Evolutionary conservation across 2,888 invertebrate genomes (phyloP).

Genomic region (Trissoscelio sp.): DNA sequence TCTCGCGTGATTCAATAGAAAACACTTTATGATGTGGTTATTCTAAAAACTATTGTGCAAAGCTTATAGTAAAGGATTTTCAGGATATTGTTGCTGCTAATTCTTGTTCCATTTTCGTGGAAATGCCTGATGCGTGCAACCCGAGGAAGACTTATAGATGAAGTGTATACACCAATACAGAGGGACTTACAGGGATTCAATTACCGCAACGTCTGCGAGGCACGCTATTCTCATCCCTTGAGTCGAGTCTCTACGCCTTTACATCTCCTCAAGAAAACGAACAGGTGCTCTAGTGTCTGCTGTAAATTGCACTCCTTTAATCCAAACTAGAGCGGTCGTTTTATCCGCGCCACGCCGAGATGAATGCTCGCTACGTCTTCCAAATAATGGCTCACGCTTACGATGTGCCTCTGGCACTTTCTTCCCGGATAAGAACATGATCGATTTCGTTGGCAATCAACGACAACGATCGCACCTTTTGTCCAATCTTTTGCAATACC

Average conservation of each 20-base stretch:
- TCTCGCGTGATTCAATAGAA: slow-evolving; percentile 1
- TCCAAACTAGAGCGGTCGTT: slow-evolving; percentile 83
- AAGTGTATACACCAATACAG: slow-evolving; percentile 75
- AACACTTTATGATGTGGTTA: slow-evolving; percentile 36
- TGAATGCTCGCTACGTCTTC: slow-evolving; percentile 82
- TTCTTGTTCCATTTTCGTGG: slow-evolving; percentile 65
- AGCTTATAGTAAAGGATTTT: slow-evolving; percentile 55
- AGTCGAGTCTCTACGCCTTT: slow-evolving; percentile 75
- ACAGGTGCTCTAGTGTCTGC: slow-evolving; percentile 82
- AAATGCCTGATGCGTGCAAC: slow-evolving; percentile 67
- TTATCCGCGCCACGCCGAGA: slow-evolving; percentile 82
- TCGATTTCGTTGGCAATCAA: slow-evolving; percentile 56
- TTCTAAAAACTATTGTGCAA: slow-evolving; percentile 48
- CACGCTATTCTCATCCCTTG: slow-evolving; percentile 80
- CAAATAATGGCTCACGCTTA: slow-evolving; percentile 77
- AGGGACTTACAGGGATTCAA: slow-evolving; percentile 82
- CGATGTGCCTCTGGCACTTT: slow-evolving; percentile 72
- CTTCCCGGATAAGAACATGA: slow-evolving; percentile 71
- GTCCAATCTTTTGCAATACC: neutral
- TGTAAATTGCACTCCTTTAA: slow-evolving; percentile 83
- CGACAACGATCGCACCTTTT: slow-evolving; percentile 39
- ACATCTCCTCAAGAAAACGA: slow-evolving; percentile 80
- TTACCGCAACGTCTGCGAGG: slow-evolving; percentile 83
- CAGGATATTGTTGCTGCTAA: slow-evolving; percentile 55
- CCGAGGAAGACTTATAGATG: slow-evolving; percentile 74